These are phyloP conservation scores for Glaucopsyche alexis DNA, from an alignment of 2,888 invertebrate genomes.

Conservation along the genomic window DNA sequence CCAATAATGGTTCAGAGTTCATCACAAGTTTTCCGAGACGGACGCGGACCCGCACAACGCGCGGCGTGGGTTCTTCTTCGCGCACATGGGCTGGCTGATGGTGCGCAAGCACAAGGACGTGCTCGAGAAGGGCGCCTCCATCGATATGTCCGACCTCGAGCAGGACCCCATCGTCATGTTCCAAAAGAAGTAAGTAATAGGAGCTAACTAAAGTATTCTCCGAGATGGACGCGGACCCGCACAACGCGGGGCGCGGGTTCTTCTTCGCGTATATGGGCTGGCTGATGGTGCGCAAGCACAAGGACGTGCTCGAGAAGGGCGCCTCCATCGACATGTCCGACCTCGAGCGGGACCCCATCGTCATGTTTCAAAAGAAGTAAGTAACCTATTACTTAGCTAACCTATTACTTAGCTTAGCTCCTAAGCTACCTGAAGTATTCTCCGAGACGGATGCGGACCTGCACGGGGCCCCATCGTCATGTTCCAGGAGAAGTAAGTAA, in stretches of 20 bases:
- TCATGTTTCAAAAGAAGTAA: constrained; percentile 86
- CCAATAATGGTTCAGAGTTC: constrained; percentile 80
- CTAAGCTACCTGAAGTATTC: background rate
- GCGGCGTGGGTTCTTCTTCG: constrained; percentile 94
- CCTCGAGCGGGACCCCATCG: constrained; percentile 89
- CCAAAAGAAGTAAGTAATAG: constrained; percentile 88
- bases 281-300: constrained; percentile 93
- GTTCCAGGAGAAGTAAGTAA: constrained; percentile 91
- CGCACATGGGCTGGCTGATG: constrained; percentile 97
- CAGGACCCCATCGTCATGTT: constrained; percentile 91
- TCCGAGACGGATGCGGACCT: too few relatives aligned
- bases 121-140: constrained; percentile 87
- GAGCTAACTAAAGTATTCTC: constrained; percentile 73
- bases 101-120: constrained; percentile 93
- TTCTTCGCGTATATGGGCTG: constrained; percentile 96
- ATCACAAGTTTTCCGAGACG: constrained; percentile 94
- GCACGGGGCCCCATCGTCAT: constrained; percentile 88
- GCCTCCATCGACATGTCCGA: constrained; percentile 93
- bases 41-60: constrained; percentile 96
- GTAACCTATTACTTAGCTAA: too few relatives aligned
- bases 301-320: constrained; percentile 91
- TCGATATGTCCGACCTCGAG: constrained; percentile 92
- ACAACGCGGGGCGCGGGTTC: constrained; percentile 82
- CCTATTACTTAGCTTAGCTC: too few relatives aligned
- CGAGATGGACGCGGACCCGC: constrained; percentile 94